Evolutionary conservation across 2,113 vertebrate genomes (phyloP).

Genomic region (Himantopus leucocephalus): DNA sequence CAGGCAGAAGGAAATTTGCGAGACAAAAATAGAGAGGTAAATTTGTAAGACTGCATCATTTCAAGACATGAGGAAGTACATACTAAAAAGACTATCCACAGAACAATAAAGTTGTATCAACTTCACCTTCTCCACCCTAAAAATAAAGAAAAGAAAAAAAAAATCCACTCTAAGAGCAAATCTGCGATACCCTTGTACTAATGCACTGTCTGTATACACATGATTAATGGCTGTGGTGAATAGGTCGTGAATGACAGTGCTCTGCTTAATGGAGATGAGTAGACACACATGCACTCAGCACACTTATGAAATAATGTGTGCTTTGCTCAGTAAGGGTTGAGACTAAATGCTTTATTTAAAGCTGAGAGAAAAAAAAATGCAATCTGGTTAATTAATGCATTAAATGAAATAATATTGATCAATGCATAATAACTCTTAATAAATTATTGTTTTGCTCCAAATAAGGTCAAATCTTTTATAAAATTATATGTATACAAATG

Average conservation of each 20-base stretch:
- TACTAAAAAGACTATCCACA: background rate
- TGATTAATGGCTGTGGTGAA: background rate
- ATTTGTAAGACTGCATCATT: background rate
- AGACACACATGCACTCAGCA: background rate
- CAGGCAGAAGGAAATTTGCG: background rate
- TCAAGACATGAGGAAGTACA: background rate
- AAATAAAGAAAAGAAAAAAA: background rate
- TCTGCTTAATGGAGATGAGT: background rate
- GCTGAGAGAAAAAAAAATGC: background rate
- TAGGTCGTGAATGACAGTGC: background rate
- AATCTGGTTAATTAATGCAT: background rate
- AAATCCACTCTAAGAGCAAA: background rate
- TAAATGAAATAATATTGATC: background rate
- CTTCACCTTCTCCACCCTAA: background rate
- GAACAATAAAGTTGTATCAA: background rate
- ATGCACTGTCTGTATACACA: background rate
- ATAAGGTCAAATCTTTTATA: background rate
- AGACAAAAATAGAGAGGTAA: background rate
- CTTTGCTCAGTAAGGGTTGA: background rate
- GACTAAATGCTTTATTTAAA: background rate
- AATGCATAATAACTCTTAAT: background rate
- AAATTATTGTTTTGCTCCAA: background rate
- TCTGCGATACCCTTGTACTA: background rate
- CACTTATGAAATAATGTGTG: background rate
- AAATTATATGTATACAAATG: background rate